Conservation (phyloP, 2,113 vertebrate species). For the Piprites chloris region DNA sequence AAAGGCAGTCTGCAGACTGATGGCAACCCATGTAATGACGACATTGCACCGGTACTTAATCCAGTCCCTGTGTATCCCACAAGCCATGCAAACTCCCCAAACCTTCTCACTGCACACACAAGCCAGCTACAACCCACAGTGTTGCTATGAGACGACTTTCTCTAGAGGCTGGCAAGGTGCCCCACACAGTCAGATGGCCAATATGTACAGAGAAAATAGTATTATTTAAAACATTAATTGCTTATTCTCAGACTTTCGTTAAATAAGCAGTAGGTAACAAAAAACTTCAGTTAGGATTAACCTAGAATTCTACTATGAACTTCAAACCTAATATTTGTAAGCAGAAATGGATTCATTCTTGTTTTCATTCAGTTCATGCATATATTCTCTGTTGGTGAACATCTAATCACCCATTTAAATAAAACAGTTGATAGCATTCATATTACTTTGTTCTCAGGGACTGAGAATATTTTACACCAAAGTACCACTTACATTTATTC, state of each 20-base stretch:
- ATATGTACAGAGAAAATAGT: not conserved
- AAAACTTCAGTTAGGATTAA: not conserved
- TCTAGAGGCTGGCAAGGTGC: not conserved
- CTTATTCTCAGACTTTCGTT: not conserved
- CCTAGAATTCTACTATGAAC: not conserved
- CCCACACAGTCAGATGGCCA: not conserved
- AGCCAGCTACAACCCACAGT: not conserved
- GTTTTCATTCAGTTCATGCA: not conserved
- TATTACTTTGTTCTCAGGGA: not conserved
- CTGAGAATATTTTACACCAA: not conserved
- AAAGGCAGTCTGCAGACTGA: not conserved
- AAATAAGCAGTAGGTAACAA: not conserved
- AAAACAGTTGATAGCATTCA: not conserved
- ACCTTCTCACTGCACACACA: too few relatives aligned
- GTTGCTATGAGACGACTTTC: not conserved
- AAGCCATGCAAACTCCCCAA: not conserved
- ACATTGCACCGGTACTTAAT: not conserved
- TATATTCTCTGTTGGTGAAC: not conserved
- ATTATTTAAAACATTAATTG: not conserved
- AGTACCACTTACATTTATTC: not conserved
- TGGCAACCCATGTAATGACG: rapidly evolving
- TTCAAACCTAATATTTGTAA: not conserved
- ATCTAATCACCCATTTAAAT: not conserved
- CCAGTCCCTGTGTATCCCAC: not conserved
- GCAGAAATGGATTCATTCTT: not conserved